These are phyloP conservation scores for Steinernema feltiae DNA, from an alignment of 1,140 invertebrate genomes.

Conservation along the genomic window DNA sequence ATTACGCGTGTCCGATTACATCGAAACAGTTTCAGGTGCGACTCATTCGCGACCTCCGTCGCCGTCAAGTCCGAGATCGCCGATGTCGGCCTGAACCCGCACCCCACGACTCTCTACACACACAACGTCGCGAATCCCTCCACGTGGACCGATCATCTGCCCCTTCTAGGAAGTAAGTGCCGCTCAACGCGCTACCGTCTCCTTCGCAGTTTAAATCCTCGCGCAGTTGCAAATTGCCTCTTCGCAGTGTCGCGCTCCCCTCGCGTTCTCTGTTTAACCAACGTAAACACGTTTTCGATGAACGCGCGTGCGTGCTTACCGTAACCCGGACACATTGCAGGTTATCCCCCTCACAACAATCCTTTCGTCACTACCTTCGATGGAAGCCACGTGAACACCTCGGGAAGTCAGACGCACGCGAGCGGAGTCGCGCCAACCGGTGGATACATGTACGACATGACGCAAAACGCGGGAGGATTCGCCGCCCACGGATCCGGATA, in stretches of 20 bases:
- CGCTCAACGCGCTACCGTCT: not conserved
- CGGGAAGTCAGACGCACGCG: not conserved
- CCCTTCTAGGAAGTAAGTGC: not conserved
- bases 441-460: not conserved
- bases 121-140: not conserved
- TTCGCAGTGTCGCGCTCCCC: not conserved
- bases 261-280: not conserved
- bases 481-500: not conserved
- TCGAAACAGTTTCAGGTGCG: conserved; percentile 11
- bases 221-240: not conserved
- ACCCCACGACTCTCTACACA: not conserved
- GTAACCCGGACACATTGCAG: not conserved
- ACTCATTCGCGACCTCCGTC: not conserved
- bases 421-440: not conserved
- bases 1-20: not conserved
- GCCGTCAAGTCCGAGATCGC: not conserved
- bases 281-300: not conserved
- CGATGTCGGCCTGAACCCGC: not conserved
- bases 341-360: not conserved
- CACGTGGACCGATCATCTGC: not conserved
- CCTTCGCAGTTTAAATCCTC: not conserved
- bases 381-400: not conserved
- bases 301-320: not conserved
- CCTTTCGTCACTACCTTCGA: not conserved
- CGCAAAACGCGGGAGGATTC: not conserved